phyloP scores from a whole-genome alignment of 2,113 vertebrate genomes.

The Cariama cristata region DNA sequence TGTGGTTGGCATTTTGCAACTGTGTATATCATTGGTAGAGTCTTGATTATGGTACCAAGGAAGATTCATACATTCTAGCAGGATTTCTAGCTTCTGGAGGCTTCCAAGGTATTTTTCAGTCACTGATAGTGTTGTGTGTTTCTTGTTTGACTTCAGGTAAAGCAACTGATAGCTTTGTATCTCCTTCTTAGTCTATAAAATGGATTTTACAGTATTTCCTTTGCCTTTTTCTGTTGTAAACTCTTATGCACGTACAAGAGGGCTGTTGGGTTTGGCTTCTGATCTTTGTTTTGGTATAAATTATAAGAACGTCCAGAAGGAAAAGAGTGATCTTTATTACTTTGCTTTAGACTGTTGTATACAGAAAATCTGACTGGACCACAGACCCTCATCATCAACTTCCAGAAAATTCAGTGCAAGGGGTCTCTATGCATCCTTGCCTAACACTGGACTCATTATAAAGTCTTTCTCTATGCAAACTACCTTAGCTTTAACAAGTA shows the following conservation, averaged over 20 bases:
- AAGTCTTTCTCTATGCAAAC: not conserved
- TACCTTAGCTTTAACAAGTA: not conserved
- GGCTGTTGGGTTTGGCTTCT: not conserved
- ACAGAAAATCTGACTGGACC: not conserved
- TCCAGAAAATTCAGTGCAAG: not conserved
- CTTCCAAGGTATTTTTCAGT: not conserved
- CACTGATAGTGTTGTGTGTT: not conserved
- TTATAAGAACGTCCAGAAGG: not conserved
- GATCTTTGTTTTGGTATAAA: not conserved
- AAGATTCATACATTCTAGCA: not conserved
- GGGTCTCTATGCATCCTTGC: not conserved
- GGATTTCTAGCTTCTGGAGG: not conserved
- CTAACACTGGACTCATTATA: not conserved
- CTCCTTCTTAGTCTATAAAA: not conserved
- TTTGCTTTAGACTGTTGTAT: not conserved
- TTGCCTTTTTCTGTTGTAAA: not conserved
- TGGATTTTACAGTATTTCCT: not conserved
- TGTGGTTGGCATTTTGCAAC: not conserved
- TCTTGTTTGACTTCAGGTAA: not conserved
- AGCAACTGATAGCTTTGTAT: not conserved
- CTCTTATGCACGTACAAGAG: rapidly evolving
- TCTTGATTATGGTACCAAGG: not conserved
- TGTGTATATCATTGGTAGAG: not conserved
- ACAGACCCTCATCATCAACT: not conserved
- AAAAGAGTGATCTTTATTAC: not conserved